Conservation (phyloP, 2,888 invertebrate species). For the Catonia carolina region DNA sequence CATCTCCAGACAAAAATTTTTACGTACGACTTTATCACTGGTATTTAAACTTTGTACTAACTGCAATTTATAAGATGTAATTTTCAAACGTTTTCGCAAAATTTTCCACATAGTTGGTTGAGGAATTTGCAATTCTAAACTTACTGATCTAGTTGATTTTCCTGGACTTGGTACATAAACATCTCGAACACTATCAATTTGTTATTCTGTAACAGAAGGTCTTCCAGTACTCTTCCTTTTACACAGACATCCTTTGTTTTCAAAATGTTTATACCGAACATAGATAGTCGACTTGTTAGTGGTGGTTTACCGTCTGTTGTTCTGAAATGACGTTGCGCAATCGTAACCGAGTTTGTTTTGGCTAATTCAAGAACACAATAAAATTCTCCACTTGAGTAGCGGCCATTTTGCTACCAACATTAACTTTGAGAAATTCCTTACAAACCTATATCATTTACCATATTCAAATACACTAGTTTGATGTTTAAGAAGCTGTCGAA, state of each 20-base stretch:
- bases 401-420: conserved; percentile 11
- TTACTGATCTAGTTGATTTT: conserved; percentile 20
- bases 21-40: too few relatives aligned
- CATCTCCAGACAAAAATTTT: not conserved
- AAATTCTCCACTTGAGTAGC: conserved; percentile 15
- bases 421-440: too few relatives aligned
- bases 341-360: conserved; percentile 18
- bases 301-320: conserved; percentile 20
- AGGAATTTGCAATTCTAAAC: conserved; percentile 15
- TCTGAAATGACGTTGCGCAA: conserved; percentile 18
- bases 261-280: conserved; percentile 16
- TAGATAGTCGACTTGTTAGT: conserved; percentile 18
- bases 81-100: conserved; percentile 7
- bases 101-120: conserved; percentile 16
- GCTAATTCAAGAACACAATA: conserved; percentile 20
- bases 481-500: too few relatives aligned
- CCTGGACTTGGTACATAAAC: conserved; percentile 15
- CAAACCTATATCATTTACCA: too few relatives aligned
- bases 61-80: conserved; percentile 19
- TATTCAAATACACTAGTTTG: too few relatives aligned
- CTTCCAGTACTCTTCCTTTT: conserved; percentile 19
- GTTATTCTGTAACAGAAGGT: conserved; percentile 17
- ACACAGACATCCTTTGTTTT: conserved; percentile 17
- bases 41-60: conserved; percentile 16
- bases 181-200: conserved; percentile 19